Evolutionary conservation across 2,797 vertebrate genomes (phyloP), one percentile per base, ranked within the genome.

Genomic region (Mus minutoides): DNA sequence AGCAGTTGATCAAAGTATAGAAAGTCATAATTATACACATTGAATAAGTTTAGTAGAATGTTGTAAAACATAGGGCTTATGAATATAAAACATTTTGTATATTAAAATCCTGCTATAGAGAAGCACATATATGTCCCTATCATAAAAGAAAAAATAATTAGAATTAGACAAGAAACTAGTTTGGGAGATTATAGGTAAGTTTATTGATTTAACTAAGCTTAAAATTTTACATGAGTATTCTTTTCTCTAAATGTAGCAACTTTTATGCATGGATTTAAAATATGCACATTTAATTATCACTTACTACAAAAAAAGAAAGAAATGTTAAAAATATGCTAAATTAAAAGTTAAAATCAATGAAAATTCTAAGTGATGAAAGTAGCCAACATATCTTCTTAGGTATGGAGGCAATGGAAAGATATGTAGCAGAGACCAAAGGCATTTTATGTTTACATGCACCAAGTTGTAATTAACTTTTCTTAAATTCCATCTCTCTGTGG

Each of bases 341-440:
- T 31, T 60, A 17, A 56, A 88, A 88, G 37, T 4, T 73, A 62
- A 88, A 80, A 88, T 37, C 1, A 91, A 34, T 14, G 19, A 54
- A 71, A 43, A 40, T 82, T 91, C 77, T 75, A 56, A 58, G 31
- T 86, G 78, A 83, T 49, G 76, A 92, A 84, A 95, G 94, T 37
- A 75, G 11, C 40, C 22, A 94, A 89, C 31, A 96, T 97, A 92
- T 3, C 54, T 46, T 2, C 17, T 49, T 83, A 8, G 10, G 21
- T 94, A 4, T 29, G 87, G 0, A 89, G 43, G 56, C 34, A 82
- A 56, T 60, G 92, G 75, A 88, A 90, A 52, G 6, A 88, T 83
- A 17, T 26, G 62, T 90, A 78, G 69, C 56, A 73, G 26, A 94
- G 31, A 93, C 46, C 56, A 80, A 91, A 78, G 22, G 49, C 83